Percentiles rank a stretch among this genome's conserved stretches.
Conservation (phyloP, 64 coral and sea anemone genomes). For the Dendrophyllia cribrosa region DNA sequence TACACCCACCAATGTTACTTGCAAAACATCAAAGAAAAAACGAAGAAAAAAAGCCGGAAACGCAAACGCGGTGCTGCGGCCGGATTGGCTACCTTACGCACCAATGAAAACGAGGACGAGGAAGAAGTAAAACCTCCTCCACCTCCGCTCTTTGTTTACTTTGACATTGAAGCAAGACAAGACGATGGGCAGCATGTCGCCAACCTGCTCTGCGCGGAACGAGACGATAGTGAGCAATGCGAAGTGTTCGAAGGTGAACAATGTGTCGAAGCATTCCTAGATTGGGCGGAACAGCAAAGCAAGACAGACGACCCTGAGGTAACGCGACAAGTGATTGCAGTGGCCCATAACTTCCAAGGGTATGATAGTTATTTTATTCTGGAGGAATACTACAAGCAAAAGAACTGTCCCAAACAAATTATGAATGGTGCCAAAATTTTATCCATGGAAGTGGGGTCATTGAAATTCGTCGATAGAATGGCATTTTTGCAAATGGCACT, state of each 20-base stretch:
- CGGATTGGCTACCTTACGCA: too few relatives aligned
- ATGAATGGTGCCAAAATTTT: neutral
- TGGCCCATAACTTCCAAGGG: neutral
- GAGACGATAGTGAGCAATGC: neutral
- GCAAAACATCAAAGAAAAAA: too few relatives aligned
- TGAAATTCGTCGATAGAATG: too few relatives aligned
- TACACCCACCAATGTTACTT: too few relatives aligned
- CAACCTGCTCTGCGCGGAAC: neutral
- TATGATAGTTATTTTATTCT: neutral
- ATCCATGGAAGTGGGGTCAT: too few relatives aligned
- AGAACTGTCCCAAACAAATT: neutral
- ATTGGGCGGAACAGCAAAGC: neutral
- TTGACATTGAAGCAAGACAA: neutral
- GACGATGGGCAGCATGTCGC: neutral
- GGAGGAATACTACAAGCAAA: neutral
- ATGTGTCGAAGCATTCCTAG: neutral
- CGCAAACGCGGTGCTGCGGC: too few relatives aligned
- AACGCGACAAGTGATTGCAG: neutral
- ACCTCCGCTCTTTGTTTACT: neutral
- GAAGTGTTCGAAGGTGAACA: neutral
- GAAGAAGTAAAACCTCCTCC: too few relatives aligned
- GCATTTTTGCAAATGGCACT: too few relatives aligned
- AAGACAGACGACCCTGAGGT: neutral
- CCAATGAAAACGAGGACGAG: neutral
- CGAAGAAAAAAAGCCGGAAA: too few relatives aligned